phyloP scores from a whole-genome alignment of 2,113 vertebrate species.

The Ceyx cyanopectus region DNA sequence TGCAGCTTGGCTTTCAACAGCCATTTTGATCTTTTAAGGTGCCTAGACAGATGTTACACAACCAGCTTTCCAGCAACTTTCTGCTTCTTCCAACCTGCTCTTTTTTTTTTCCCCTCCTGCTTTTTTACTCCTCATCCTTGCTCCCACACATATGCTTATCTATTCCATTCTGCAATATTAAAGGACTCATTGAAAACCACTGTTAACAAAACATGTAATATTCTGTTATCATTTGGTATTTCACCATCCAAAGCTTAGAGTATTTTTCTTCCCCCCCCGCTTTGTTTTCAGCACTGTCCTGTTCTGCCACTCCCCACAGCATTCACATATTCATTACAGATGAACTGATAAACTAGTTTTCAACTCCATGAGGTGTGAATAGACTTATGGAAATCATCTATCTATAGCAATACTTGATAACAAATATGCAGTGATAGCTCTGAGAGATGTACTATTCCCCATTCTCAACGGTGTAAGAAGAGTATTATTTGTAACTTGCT shows the following conservation, averaged over 20 bases:
- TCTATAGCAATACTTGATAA: constrained; percentile 48
- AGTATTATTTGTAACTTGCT: constrained; percentile 14
- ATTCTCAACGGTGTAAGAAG: not conserved
- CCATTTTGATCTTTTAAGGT: constrained; percentile 24
- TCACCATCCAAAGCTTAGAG: constrained; percentile 11
- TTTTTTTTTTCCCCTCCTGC: not conserved
- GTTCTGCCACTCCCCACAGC: not conserved
- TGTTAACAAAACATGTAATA: constrained; percentile 51
- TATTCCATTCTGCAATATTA: constrained; percentile 17
- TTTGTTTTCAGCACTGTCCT: constrained; percentile 51
- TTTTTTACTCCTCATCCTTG: not conserved
- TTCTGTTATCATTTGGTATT: constrained; percentile 46
- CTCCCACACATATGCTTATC: constrained; percentile 14
- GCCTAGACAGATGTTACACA: not conserved
- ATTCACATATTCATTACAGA: constrained; percentile 46
- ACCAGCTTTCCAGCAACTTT: constrained; percentile 16
- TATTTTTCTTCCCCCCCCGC: not conserved
- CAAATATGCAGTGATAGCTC: constrained; percentile 45
- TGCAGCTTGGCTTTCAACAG: not conserved
- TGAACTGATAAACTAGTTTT: constrained; percentile 52
- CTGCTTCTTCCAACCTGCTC: not conserved
- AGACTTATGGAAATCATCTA: constrained; percentile 51
- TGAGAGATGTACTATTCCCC: constrained; percentile 23
- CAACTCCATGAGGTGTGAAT: constrained; percentile 36
- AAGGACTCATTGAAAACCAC: not conserved